A percentile compares a stretch with the other conserved stretches of the same genome.
phyloP scores from a whole-genome alignment of 1,140 invertebrate genomes.

The Neoseiulus cucumeris region DNA sequence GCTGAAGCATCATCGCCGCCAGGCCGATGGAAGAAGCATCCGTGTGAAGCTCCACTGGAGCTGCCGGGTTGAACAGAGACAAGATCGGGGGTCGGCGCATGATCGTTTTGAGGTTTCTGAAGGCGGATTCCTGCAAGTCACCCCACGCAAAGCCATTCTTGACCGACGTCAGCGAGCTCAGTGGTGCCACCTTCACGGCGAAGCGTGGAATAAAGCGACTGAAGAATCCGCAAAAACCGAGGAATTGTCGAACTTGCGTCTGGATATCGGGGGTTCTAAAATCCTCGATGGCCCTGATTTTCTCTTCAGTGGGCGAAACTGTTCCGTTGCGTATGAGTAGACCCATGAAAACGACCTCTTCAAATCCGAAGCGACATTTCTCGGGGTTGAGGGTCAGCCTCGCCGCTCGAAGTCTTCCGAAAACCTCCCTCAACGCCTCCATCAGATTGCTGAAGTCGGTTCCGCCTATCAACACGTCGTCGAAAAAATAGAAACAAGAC shows the following conservation, averaged over 20 bases:
- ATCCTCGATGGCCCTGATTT: too few species aligned
- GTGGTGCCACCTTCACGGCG: too few species aligned
- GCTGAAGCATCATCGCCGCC: not conserved
- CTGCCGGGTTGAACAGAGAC: conserved; percentile 18
- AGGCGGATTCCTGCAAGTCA: conserved; percentile 13
- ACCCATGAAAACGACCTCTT: conserved; percentile 25
- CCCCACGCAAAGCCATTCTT: conserved; percentile 15
- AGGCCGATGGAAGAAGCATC: not conserved
- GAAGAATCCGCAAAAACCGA: too few species aligned
- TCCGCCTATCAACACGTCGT: too few species aligned
- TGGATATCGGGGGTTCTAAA: too few species aligned
- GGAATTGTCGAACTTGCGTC: too few species aligned
- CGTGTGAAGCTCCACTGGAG: conserved; percentile 19
- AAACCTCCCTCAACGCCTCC: conserved; percentile 13
- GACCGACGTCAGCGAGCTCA: too few species aligned
- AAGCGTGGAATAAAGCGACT: too few species aligned
- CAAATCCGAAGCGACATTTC: conserved; percentile 26
- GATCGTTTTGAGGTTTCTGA: conserved; percentile 17
- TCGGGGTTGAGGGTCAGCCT: conserved; percentile 20
- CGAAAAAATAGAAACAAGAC: too few species aligned
- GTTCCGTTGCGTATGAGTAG: conserved; percentile 9
- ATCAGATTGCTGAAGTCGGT: too few species aligned
- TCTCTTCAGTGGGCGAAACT: too few species aligned
- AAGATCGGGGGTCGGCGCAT: conserved; percentile 18
- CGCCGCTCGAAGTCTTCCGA: conserved; percentile 10